Evolutionary conservation across 2,113 vertebrate genomes (phyloP).

Genomic region (Mirza zaza): DNA sequence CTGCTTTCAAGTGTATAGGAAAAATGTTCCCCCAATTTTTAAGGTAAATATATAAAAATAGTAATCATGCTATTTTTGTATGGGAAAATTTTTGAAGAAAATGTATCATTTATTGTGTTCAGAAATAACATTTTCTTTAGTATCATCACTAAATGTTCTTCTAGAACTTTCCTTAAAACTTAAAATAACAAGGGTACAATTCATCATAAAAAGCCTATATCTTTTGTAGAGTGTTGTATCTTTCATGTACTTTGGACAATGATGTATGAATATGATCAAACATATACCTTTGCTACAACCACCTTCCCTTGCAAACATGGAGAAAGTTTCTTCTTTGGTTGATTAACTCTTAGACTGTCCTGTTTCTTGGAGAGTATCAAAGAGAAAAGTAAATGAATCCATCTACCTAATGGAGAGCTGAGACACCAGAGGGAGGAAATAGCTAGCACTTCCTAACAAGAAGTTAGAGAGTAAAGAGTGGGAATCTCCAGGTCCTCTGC

Average conservation of each 20-base stretch:
- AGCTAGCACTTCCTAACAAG: background rate
- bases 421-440: background rate
- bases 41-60: background rate
- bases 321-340: background rate
- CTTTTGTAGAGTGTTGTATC: background rate
- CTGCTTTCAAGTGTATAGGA: background rate
- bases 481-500: background rate
- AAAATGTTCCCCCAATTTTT: background rate
- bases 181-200: background rate
- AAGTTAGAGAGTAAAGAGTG: background rate
- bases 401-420: background rate
- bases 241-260: background rate
- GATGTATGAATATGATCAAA: background rate
- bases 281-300: background rate
- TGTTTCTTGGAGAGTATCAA: background rate
- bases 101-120: background rate
- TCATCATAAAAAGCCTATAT: background rate
- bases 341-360: background rate
- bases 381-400: background rate
- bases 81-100: background rate
- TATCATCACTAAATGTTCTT: background rate
- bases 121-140: background rate
- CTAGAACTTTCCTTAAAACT: background rate
- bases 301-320: background rate
- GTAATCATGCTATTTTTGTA: background rate